Base-by-base conservation (phyloP, 1,140 invertebrate species). In the Drosophila biarmipes region DNA sequence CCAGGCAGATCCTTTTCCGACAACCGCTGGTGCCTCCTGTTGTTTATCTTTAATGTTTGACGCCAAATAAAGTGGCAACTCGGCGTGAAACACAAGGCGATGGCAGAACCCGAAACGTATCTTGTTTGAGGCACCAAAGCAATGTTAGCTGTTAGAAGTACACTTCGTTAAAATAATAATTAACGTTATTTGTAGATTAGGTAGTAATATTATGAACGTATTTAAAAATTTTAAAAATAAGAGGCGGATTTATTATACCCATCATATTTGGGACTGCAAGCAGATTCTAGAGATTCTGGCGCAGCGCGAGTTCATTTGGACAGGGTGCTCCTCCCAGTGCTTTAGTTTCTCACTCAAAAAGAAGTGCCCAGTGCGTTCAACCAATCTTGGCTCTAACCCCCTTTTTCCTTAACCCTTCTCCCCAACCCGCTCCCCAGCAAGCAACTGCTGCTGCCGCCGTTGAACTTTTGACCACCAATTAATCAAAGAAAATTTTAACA, bases 381-480 rank as follows among this genome's bases (percentile, higher is more conserved):
- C n/a, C 15, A 38, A 54, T 15, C n/a, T 27, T 27, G 14, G 7
- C 31, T 21, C 12, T 0, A 17, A 15, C 38, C 0, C 37, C 34
- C 7, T 15, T 31, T 7, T 58, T 17, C 19, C 14, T 17, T 61
- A 31, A 5, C 24, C 29, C 51, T 51, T 17, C 42, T 8, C 12
- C n/a, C 4, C 45, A 42, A n/a, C 14, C 8, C n/a, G 48, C 46
- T 38, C 17, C 63, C 52, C 58, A 57, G 46, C 38, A 53, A 45
- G 45, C 69, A 82, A 69, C 71, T 82, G 64, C 51, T 24, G 57
- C 51, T 24, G 57, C 49, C 79, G 29, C 53, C 71, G 71, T 80
- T 89, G 84, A 89, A 87, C 84, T 89, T 87, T 87, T 87, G 84
- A 87, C 84, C 84, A 87, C 84, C 84, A 87, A 87, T 87, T 87